phyloP scores from a whole-genome alignment of 2,888 invertebrate species.

The Notodonta dromedarius region DNA sequence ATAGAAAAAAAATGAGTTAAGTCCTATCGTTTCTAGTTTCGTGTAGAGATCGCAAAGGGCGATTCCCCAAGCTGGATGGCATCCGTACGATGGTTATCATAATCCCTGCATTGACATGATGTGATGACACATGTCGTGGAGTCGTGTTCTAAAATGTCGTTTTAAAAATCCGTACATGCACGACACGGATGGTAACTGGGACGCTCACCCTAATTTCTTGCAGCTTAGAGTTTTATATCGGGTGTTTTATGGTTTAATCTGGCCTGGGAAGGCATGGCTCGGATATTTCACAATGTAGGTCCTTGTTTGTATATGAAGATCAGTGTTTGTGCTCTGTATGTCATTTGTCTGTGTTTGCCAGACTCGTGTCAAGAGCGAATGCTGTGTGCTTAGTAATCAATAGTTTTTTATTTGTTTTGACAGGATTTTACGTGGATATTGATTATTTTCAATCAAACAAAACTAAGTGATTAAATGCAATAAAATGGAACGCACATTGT shows the following conservation, averaged over 20 bases:
- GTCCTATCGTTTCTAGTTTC: slow-evolving; percentile 51
- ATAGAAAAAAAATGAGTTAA: slow-evolving; percentile 35
- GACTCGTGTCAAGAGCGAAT: slow-evolving; percentile 61
- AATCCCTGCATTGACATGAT: slow-evolving; percentile 84
- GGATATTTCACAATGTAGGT: slow-evolving; percentile 73
- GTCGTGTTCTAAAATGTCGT: slow-evolving; percentile 77
- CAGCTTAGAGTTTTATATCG: slow-evolving; percentile 44
- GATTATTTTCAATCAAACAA: slow-evolving; percentile 1
- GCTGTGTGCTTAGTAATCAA: slow-evolving; percentile 53
- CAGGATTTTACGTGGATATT: slow-evolving; percentile 4
- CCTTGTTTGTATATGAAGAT: slow-evolving; percentile 73
- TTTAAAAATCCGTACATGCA: slow-evolving; percentile 61
- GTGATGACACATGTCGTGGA: slow-evolving; percentile 84
- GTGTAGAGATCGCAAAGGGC: slow-evolving; percentile 78
- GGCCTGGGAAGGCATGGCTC: slow-evolving; percentile 67
- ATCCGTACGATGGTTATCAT: slow-evolving; percentile 83
- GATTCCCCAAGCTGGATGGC: slow-evolving; percentile 80
- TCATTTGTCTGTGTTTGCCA: slow-evolving; percentile 60
- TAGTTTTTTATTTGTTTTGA: slow-evolving; percentile 34
- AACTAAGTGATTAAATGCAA: background rate
- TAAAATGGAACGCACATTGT: background rate
- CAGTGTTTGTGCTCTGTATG: slow-evolving; percentile 64
- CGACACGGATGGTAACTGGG: slow-evolving; percentile 30
- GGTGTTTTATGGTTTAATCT: slow-evolving; percentile 35
- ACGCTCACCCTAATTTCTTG: slow-evolving; percentile 42